Evolutionary conservation across 2,113 vertebrate species (phyloP), one percentile per base, ranked within the genome.

Genomic region (Lophochroa leadbeateri): DNA sequence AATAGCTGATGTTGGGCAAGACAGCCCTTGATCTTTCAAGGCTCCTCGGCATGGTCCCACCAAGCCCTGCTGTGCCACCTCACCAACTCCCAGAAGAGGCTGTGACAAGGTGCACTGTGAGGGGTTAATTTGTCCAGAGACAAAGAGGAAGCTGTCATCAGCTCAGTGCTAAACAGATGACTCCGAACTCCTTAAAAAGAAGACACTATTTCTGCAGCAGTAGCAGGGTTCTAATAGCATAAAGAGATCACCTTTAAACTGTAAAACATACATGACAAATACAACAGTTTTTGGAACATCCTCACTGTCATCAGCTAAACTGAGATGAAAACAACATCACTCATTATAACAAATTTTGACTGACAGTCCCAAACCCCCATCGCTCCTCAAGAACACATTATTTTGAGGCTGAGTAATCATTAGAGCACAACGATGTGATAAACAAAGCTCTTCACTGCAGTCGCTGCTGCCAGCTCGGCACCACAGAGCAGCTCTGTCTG

Each of bases 371-470:
- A 94, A 94, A 92, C 57, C 37, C 37, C 69, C 41, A 68, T 65
- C 74, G 65, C 61, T 96, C 61, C 63, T 58, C 65, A 88, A 76
- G 57, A 91, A 88, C 77, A 86, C 69, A 71, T 71, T 82, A 86
- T 95, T 95, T 88, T 84, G 80, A 94, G 57, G 37, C 80, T 96
- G 95, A 94, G 52, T 94, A 93, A 94, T 84, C 88, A 87, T 92
- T 87, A 94, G 35, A 86, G 86, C 41, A 72, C 76, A 95, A 69
- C 46, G 75, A 67, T 23, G 15, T 84, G 83, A 90, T 79, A 96
- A 96, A 93, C 86, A 96, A 89, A 93, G 74, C 74, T 96, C 83
- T 89, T 69, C 41, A 69, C 41, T 6, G 12, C 43, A 92, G 77
- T 70, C 1, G 1, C 35, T 79, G 77, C 70, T 95, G 80, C 77